Conservation (phyloP, 2,797 vertebrate genomes). For the Caiman crocodilus region DNA sequence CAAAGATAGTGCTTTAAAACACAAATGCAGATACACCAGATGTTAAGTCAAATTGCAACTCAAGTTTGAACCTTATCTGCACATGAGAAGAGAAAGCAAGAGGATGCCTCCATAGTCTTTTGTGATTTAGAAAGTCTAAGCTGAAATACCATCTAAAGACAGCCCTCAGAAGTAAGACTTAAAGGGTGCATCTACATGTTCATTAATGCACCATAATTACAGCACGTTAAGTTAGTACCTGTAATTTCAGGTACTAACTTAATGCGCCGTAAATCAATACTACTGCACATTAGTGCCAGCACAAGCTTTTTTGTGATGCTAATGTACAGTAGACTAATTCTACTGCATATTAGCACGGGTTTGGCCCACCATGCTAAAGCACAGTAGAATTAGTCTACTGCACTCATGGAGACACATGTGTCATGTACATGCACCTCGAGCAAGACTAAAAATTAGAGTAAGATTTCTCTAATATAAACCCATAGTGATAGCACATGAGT, state of each 20-base stretch:
- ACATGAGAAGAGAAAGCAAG: not conserved
- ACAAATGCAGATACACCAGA: not conserved
- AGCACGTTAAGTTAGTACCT: too few species aligned
- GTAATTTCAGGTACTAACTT: too few species aligned
- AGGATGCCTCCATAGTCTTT: not conserved
- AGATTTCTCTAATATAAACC: not conserved
- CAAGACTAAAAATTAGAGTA: not conserved
- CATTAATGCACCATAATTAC: too few species aligned
- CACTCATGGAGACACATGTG: too few species aligned
- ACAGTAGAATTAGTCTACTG: not conserved
- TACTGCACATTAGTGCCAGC: too few species aligned
- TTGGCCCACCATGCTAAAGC: not conserved
- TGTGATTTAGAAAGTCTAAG: not conserved
- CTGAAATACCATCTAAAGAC: not conserved
- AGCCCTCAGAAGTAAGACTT: not conserved
- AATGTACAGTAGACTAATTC: too few species aligned
- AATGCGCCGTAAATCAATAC: too few species aligned
- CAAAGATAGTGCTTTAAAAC: not conserved
- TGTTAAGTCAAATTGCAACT: not conserved
- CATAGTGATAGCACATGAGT: not conserved
- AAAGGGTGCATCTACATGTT: too few species aligned
- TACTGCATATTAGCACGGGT: too few species aligned
- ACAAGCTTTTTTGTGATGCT: too few species aligned
- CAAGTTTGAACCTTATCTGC: not conserved
- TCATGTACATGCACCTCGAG: too few species aligned